These are phyloP conservation scores for Anguilla japonica DNA, from an alignment of 2,113 vertebrate species.

Conservation along the genomic window DNA sequence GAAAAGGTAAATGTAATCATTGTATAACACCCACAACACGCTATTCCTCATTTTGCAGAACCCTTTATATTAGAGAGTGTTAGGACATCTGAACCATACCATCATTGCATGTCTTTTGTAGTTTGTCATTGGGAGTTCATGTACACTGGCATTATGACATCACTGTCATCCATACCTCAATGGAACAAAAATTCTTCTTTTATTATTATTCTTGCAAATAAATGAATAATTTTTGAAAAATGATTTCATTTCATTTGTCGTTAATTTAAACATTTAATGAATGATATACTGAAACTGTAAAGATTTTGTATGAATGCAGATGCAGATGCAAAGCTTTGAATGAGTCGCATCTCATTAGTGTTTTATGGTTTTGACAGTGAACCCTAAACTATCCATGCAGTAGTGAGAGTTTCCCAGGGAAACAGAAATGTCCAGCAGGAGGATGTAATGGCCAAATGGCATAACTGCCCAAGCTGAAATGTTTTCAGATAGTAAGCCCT, in stretches of 20 bases:
- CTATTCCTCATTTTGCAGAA: background rate
- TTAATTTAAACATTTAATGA: no score
- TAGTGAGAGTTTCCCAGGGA: no score
- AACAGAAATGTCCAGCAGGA: background rate
- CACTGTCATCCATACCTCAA: background rate
- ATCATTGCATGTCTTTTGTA: background rate
- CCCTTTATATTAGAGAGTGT: conserved; percentile 5
- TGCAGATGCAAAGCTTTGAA: background rate
- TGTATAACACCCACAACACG: conserved; percentile 11
- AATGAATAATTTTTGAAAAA: background rate
- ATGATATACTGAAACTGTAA: no score
- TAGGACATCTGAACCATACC: background rate
- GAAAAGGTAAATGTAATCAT: conserved; percentile 16
- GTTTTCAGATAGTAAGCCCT: background rate
- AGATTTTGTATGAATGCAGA: background rate
- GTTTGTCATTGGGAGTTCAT: background rate
- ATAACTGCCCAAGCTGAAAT: no score
- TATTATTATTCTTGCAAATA: background rate
- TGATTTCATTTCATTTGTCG: background rate
- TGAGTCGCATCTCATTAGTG: background rate
- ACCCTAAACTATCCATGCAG: background rate
- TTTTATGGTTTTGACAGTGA: background rate
- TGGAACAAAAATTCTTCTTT: background rate
- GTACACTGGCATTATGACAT: background rate
- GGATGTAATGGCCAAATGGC: background rate